These are phyloP conservation scores for Empidonax alnorum DNA, from an alignment of 2,113 vertebrate genomes.

Conservation along the genomic window DNA sequence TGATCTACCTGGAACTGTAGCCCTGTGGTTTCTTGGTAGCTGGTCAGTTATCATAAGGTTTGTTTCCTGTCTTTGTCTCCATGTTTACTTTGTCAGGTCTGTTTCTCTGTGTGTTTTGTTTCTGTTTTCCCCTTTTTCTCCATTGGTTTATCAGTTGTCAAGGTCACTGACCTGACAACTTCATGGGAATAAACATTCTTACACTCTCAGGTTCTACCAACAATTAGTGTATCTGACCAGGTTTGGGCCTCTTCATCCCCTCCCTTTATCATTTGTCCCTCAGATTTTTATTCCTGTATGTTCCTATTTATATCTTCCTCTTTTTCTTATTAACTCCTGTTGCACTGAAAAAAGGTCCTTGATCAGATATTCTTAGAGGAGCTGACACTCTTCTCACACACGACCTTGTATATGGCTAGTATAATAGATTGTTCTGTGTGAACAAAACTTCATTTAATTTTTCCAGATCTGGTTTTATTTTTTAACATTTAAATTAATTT, in stretches of 20 bases:
- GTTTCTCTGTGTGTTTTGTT: not conserved
- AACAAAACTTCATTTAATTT: not conserved
- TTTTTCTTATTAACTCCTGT: not conserved
- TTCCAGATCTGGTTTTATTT: not conserved
- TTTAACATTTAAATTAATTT: not conserved
- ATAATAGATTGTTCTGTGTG: not conserved
- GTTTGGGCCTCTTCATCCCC: not conserved
- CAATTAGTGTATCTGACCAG: not conserved
- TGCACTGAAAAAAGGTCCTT: not conserved
- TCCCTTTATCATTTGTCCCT: not conserved
- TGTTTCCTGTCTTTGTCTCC: not conserved
- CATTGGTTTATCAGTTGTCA: not conserved
- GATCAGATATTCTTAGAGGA: not conserved
- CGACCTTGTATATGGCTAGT: not conserved
- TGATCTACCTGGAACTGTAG: not conserved
- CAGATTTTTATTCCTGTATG: not conserved
- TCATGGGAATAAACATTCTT: not conserved
- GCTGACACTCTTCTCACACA: not conserved
- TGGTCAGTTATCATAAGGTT: not conserved
- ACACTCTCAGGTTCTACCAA: rapidly evolving
- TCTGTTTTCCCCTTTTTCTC: not conserved
- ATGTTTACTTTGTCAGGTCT: not conserved
- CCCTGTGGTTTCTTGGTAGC: not conserved
- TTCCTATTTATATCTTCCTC: not conserved
- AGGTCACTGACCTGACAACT: not conserved